Percentiles rank a stretch among this genome's conserved stretches.
Evolutionary conservation across 37 sponge, comb jelly and placozoan species (phyloP).

Genomic region (Bolinopsis microptera): DNA sequence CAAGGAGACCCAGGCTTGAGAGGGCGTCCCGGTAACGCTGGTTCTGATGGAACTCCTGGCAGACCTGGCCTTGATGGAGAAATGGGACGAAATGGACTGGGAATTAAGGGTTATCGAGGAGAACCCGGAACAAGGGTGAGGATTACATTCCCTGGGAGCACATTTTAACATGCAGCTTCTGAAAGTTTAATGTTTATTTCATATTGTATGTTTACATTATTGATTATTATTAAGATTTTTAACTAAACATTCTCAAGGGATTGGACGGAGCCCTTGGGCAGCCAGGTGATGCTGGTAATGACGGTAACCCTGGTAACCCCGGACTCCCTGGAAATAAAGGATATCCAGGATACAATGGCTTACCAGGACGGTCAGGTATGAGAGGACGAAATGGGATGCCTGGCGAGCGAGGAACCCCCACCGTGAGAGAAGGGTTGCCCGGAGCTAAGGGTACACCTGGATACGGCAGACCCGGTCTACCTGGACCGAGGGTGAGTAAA

Average conservation of each 20-base stretch:
- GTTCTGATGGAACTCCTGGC: neutral
- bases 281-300: neutral
- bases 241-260: neutral
- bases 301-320: neutral
- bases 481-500: neutral
- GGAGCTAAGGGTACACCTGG: conserved; percentile 19
- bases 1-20: neutral
- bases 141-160: neutral
- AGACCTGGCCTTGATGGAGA: neutral
- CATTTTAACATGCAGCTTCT: no score
- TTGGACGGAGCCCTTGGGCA: neutral
- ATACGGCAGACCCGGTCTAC: neutral
- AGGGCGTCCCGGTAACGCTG: neutral
- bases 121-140: neutral
- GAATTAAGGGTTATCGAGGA: neutral
- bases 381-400: conserved; percentile 3
- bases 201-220: no score
- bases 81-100: neutral
- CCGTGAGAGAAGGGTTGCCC: neutral
- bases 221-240: no score
- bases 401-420: neutral
- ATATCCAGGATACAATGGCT: neutral
- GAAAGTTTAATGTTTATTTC: no score
- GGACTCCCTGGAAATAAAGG: neutral
- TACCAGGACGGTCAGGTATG: neutral